A percentile compares a stretch with the other conserved stretches of the same genome.
These are phyloP conservation scores for Liasis olivaceus DNA, from an alignment of 2,797 vertebrate species.

Conservation along the genomic window DNA sequence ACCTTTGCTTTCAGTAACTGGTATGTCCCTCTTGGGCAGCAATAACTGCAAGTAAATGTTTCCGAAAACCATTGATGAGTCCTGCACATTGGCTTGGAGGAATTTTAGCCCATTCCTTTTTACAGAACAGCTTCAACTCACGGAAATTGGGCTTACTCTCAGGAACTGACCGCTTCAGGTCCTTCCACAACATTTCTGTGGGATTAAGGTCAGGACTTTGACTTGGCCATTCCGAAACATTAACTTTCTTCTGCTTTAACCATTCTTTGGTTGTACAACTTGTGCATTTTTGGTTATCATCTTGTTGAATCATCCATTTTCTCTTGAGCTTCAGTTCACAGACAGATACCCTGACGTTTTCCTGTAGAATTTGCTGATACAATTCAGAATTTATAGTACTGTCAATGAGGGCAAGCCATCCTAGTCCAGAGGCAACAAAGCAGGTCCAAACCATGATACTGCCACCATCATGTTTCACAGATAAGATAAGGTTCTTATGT, in stretches of 20 bases:
- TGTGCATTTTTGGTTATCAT: not conserved
- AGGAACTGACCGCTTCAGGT: too few species aligned
- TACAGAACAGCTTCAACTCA: too few species aligned
- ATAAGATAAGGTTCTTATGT: not conserved
- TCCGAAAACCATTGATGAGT: too few species aligned
- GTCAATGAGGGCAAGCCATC: not conserved
- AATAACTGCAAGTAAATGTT: too few species aligned
- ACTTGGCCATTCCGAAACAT: too few species aligned
- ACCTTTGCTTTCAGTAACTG: too few species aligned
- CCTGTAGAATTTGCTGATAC: not conserved
- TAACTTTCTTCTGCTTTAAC: not conserved
- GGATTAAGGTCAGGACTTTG: too few species aligned
- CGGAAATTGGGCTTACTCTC: too few species aligned
- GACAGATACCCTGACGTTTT: not conserved
- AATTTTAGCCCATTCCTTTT: too few species aligned
- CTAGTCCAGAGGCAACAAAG: not conserved
- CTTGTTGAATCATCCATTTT: not conserved
- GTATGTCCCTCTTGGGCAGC: too few species aligned
- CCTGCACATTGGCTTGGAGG: too few species aligned
- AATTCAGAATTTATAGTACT: not conserved
- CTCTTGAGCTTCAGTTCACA: not conserved
- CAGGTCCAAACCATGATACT: not conserved
- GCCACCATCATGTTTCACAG: not conserved
- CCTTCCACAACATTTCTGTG: too few species aligned
- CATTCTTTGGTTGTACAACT: not conserved